Percentiles rank a stretch among this genome's conserved stretches.
Evolutionary conservation across 64 coral and sea anemone species (phyloP).

Genomic region (Trachythela sp.): DNA sequence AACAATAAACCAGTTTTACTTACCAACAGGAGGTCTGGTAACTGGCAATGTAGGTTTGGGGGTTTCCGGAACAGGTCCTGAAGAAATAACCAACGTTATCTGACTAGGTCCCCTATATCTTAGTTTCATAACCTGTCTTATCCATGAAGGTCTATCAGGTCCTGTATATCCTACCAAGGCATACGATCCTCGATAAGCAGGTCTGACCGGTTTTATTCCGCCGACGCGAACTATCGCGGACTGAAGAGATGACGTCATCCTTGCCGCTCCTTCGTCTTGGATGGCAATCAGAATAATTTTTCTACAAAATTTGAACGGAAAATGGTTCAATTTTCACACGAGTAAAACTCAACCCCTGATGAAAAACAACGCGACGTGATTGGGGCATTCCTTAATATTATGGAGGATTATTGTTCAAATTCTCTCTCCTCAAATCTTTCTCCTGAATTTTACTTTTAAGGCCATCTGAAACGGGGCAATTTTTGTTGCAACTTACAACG

Average conservation of each 20-base stretch:
- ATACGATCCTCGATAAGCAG: not conserved
- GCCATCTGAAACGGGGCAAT: too few species aligned
- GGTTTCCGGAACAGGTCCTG: not conserved
- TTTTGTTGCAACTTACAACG: too few species aligned
- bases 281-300: not conserved
- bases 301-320: not conserved
- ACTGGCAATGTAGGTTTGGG: not conserved
- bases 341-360: too few species aligned
- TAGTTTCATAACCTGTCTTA: not conserved
- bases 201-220: not conserved
- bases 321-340: too few species aligned
- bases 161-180: not conserved
- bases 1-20: too few species aligned
- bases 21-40: not conserved
- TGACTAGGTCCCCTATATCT: not conserved
- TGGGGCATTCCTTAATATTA: too few species aligned
- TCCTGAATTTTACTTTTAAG: too few species aligned
- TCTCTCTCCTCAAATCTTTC: too few species aligned
- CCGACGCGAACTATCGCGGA: not conserved
- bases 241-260: not conserved
- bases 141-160: not conserved
- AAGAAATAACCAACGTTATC: not conserved
- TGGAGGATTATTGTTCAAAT: too few species aligned
- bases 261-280: not conserved
- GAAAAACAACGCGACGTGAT: too few species aligned